These are phyloP conservation scores for Physeter macrocephalus DNA, from an alignment of 2,113 vertebrate genomes.

Conservation along the genomic window DNA sequence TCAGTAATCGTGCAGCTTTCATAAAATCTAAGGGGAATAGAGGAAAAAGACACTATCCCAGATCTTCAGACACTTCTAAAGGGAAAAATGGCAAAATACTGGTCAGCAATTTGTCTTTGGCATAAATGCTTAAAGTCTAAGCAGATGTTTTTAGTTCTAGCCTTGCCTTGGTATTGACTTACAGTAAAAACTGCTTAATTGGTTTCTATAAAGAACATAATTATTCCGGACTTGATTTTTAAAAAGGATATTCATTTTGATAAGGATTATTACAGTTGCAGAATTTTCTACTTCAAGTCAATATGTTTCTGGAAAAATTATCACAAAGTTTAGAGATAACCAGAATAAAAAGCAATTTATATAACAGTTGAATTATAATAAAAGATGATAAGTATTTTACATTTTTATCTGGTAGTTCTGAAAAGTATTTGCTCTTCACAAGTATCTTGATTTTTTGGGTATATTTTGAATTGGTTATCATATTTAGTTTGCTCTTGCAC, in stretches of 20 bases:
- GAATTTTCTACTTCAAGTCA: conserved; percentile 5
- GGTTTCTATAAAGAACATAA: neutral
- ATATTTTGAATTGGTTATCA: neutral
- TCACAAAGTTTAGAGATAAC: neutral
- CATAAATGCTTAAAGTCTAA: neutral
- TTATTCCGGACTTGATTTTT: neutral
- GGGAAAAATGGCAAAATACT: neutral
- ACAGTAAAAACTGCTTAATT: neutral
- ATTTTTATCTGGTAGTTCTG: neutral
- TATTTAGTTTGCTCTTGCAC: neutral
- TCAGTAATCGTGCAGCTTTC: neutral
- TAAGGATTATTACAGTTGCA: neutral
- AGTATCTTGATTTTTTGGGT: neutral
- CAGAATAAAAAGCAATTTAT: neutral
- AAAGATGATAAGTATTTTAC: neutral
- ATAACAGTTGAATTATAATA: neutral
- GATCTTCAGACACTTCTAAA: neutral
- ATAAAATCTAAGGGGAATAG: neutral
- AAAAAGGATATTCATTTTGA: neutral
- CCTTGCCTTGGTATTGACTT: neutral
- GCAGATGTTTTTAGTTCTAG: neutral
- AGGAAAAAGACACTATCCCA: neutral
- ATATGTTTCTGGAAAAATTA: neutral
- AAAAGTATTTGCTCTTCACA: neutral
- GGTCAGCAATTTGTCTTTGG: neutral